Conservation (phyloP, 2,797 vertebrate species). For the Channallabes apus region DNA sequence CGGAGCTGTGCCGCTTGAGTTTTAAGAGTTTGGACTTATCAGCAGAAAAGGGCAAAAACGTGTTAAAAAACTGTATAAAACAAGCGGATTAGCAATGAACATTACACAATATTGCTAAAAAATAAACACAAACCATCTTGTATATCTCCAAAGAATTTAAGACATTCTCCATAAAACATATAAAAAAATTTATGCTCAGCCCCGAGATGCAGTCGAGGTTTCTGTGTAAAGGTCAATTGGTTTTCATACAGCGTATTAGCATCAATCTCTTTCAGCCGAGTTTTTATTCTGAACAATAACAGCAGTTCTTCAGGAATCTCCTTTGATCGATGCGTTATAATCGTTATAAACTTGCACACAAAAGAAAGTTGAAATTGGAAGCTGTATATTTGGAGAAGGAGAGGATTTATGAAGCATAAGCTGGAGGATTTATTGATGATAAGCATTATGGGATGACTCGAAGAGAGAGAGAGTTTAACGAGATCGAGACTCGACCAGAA, state of each 20-base stretch:
- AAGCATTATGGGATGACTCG: slow-evolving; percentile 51
- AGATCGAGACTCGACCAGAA: slow-evolving; percentile 52
- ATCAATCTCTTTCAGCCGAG: not conserved
- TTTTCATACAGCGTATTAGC: slow-evolving; percentile 4
- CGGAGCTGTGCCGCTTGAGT: too few relatives aligned
- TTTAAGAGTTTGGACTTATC: not conserved
- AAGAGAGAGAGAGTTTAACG: slow-evolving; percentile 49
- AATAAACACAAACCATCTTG: not conserved
- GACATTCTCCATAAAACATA: not conserved
- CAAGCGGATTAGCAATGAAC: not conserved
- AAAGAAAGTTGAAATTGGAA: not conserved
- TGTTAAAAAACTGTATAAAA: not conserved
- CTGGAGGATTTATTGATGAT: slow-evolving; percentile 36
- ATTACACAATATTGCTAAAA: too few relatives aligned
- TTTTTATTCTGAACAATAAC: slow-evolving; percentile 9
- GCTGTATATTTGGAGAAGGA: not conserved
- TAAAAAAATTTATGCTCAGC: not conserved
- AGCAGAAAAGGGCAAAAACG: not conserved
- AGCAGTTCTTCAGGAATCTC: not conserved
- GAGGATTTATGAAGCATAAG: slow-evolving; percentile 28
- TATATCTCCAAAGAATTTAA: not conserved
- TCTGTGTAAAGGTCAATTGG: slow-evolving; percentile 12
- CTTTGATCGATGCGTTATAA: not conserved
- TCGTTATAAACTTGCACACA: not conserved
- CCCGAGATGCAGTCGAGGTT: not conserved